Percentiles rank a stretch among this genome's conserved stretches.
Evolutionary conservation across 2,888 invertebrate species (phyloP).

Genomic region (Stegana nigrithorax): DNA sequence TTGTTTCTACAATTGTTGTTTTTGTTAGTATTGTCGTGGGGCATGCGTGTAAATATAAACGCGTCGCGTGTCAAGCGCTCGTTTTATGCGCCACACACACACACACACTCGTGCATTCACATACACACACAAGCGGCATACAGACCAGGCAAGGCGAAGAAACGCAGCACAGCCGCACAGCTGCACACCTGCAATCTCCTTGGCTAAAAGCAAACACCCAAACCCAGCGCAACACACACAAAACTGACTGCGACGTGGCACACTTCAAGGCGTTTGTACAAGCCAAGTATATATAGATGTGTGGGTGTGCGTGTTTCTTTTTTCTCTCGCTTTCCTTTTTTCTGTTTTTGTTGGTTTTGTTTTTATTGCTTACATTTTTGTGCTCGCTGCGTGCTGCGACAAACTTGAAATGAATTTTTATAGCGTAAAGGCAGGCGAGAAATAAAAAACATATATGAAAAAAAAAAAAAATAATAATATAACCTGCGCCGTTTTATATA

Average conservation of each 20-base stretch:
- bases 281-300: no score
- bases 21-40: conserved; percentile 25
- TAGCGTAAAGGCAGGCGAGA: conserved; percentile 39
- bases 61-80: conserved; percentile 61
- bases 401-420: conserved; percentile 22
- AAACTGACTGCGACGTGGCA: background rate
- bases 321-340: conserved; percentile 26
- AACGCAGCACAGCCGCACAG: conserved; percentile 16
- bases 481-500: background rate
- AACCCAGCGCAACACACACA: conserved; percentile 30
- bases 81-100: conserved; percentile 43
- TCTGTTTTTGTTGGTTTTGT: background rate
- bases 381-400: no score
- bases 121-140: no score
- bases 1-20: conserved; percentile 25
- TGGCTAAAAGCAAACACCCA: no score
- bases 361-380: no score
- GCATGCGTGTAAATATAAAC: conserved; percentile 61
- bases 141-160: no score
- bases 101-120: conserved; percentile 3
- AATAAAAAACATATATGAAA: background rate
- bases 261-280: conserved; percentile 11
- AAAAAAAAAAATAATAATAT: no score
- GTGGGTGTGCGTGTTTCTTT: no score
- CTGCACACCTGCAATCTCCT: no score